These are phyloP conservation scores for Ascaphus truei DNA, from an alignment of 2,113 vertebrate species.

Conservation along the genomic window DNA sequence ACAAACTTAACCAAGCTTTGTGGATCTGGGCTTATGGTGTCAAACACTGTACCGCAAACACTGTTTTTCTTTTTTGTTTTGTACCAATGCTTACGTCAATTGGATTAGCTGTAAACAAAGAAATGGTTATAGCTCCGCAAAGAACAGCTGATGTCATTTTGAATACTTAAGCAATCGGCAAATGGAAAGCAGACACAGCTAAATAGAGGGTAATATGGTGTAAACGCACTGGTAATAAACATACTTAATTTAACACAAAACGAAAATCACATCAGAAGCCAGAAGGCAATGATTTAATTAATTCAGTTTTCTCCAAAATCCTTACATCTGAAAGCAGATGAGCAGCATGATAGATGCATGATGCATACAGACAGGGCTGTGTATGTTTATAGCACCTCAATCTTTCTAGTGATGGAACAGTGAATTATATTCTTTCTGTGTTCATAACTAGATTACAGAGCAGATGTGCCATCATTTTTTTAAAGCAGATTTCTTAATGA, in stretches of 20 bases:
- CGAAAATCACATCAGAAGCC: not conserved
- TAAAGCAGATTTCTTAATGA: slow-evolving; percentile 19
- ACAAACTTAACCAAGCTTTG: too few relatives aligned
- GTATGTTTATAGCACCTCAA: slow-evolving; percentile 30
- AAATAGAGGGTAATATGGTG: not conserved
- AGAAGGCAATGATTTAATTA: slow-evolving; percentile 27
- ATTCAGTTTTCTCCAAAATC: not conserved
- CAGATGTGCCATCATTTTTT: slow-evolving; percentile 35
- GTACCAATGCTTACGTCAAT: too few relatives aligned
- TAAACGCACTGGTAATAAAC: slow-evolving; percentile 5
- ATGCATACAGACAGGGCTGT: slow-evolving; percentile 16
- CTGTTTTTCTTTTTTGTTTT: too few relatives aligned
- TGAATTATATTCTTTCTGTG: slow-evolving; percentile 32
- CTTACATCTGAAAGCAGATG: slow-evolving; percentile 8
- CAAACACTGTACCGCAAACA: too few relatives aligned
- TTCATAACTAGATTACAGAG: slow-evolving; percentile 41
- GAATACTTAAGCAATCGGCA: not conserved
- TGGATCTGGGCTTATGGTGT: too few relatives aligned
- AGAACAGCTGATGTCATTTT: slow-evolving; percentile 6
- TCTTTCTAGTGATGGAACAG: slow-evolving; percentile 19
- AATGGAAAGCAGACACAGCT: slow-evolving; percentile 4
- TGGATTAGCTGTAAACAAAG: too few relatives aligned
- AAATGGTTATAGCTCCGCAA: too few relatives aligned
- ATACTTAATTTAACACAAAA: slow-evolving; percentile 25
- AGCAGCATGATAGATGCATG: slow-evolving; percentile 13